These are phyloP conservation scores for Labeo catla DNA, from an alignment of 2,113 vertebrate species.

Conservation along the genomic window DNA sequence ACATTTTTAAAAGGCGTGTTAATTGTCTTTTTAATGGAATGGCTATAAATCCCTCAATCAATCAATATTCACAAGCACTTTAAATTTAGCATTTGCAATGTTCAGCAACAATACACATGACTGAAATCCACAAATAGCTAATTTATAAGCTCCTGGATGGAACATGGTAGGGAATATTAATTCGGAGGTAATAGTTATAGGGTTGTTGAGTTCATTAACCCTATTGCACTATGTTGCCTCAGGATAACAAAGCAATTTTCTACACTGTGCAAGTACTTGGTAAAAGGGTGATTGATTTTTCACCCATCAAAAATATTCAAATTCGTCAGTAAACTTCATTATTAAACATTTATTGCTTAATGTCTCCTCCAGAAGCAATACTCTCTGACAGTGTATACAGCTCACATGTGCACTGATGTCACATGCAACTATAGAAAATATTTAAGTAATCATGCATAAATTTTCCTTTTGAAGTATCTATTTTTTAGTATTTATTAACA, in stretches of 20 bases:
- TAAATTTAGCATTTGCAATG: not conserved
- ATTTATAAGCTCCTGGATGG: not conserved
- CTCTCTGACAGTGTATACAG: not conserved
- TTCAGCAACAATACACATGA: not conserved
- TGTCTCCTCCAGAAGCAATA: not conserved
- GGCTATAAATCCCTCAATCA: not conserved
- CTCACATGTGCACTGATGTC: not conserved
- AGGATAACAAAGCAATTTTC: constrained; percentile 25
- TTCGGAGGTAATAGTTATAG: not conserved
- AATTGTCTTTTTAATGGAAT: not conserved
- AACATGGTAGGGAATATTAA: not conserved
- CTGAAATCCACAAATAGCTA: not conserved
- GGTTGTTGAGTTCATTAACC: constrained; percentile 9
- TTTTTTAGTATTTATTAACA: not conserved
- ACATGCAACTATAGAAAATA: not conserved
- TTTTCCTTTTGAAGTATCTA: not conserved
- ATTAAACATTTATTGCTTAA: not conserved
- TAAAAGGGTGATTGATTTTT: constrained; percentile 9
- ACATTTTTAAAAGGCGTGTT: not conserved
- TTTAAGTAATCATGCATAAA: not conserved
- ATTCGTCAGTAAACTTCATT: not conserved
- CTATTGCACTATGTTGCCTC: not conserved
- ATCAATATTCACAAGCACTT: not conserved
- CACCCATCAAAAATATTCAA: too few relatives aligned
- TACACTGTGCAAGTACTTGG: not conserved